Percentiles rank a stretch among this genome's conserved stretches.
Conservation (phyloP, 2,797 vertebrate species). For the Garrulus glandarius region DNA sequence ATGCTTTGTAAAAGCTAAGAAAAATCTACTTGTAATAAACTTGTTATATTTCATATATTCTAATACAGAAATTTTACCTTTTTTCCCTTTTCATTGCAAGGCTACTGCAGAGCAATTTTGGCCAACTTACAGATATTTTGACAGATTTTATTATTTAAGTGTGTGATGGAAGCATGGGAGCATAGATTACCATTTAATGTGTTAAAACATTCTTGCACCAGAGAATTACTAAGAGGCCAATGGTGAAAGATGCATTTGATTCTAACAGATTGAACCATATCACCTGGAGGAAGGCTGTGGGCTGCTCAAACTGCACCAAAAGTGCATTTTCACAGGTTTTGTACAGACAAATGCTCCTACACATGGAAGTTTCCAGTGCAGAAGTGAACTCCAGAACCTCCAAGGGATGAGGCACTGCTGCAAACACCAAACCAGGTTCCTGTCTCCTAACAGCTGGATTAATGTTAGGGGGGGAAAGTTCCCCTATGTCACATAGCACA, state of each 20-base stretch:
- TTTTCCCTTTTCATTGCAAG: background rate
- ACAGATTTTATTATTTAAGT: background rate
- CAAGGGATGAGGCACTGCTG: background rate
- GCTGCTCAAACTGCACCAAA: background rate
- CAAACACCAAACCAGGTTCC: background rate
- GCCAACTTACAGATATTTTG: background rate
- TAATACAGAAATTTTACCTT: background rate
- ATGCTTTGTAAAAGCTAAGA: background rate
- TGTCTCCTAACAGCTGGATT: slow-evolving; percentile 27
- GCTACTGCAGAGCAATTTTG: background rate
- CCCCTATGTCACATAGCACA: background rate
- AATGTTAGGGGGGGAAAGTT: background rate
- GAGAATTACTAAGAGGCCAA: background rate
- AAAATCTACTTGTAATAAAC: background rate
- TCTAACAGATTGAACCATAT: background rate
- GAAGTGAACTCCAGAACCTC: background rate
- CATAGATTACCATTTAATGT: background rate
- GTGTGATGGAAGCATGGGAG: background rate
- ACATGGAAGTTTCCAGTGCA: background rate
- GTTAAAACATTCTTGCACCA: background rate
- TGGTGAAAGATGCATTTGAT: background rate
- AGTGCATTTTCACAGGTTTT: background rate
- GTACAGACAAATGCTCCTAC: background rate
- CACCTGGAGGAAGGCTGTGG: background rate
- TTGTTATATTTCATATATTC: background rate